Conservation (phyloP, 2,797 vertebrate genomes). For the Neostethus bicornis region DNA sequence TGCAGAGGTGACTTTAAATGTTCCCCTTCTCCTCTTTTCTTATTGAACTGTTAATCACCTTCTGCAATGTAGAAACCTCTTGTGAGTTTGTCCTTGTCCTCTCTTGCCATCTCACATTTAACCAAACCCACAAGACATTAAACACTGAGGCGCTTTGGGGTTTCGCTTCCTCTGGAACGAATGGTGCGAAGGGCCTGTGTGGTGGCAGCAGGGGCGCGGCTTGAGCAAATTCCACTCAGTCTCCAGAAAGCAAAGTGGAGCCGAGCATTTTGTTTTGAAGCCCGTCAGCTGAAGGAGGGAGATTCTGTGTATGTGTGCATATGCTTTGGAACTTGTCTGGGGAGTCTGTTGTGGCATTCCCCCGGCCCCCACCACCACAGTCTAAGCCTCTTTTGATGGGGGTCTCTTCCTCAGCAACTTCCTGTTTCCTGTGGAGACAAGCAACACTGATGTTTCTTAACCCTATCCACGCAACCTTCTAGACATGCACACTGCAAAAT, state of each 20-base stretch:
- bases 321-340: conserved; percentile 30
- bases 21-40: not conserved
- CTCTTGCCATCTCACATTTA: not conserved
- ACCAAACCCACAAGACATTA: not conserved
- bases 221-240: conserved; percentile 12
- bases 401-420: conserved; percentile 69
- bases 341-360: conserved; percentile 52
- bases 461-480: conserved; percentile 17
- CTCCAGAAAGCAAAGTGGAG: conserved; percentile 14
- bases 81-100: not conserved
- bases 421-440: conserved; percentile 69
- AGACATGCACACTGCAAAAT: conserved; percentile 4
- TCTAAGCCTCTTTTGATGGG: conserved; percentile 53
- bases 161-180: not conserved
- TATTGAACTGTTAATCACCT: not conserved
- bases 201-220: not conserved
- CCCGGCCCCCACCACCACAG: conserved; percentile 13
- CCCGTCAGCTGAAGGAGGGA: conserved; percentile 32
- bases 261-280: conserved; percentile 18
- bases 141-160: not conserved
- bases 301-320: conserved; percentile 38
- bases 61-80: not conserved
- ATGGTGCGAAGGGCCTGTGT: not conserved
- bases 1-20: conserved; percentile 81
- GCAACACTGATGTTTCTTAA: conserved; percentile 25